Base-by-base conservation (phyloP, 1,140 invertebrate species). In the Ceratitis capitata region DNA sequence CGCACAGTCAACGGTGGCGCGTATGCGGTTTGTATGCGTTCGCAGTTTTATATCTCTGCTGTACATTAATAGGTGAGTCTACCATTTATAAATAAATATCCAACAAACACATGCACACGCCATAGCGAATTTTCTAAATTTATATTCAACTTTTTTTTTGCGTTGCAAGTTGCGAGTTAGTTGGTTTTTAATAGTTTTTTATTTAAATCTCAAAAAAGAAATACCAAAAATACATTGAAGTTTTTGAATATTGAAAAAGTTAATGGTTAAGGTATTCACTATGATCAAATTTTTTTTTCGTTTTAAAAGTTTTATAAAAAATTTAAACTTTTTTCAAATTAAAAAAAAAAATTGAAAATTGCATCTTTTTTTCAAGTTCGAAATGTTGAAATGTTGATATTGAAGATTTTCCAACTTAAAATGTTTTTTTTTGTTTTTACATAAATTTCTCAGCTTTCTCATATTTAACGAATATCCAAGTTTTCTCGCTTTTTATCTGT, bases 11-110 rank as follows among this genome's bases (percentile, higher is more conserved):
- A n/a, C 69, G 69, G 69, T 78, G 69, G 69, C 69, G 69, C 39
- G 69, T 78, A 78, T 47, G 69, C 69, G 69, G 69, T 78, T 78
- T 45, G 9, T 42, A 78, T 32, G 69, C 69, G 69, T 78, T 78
- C 39, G 69, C 69, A 78, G n/a, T 78, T 78, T 23, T 78, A 32
- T 78, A 45, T 26, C 35, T 78, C 69, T 78, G 69, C 69, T 39
- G 42, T 78, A 16, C 69, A 78, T 47, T 78, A 78, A 78, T 78
- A 78, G 69, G 69, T 78, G 39, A 78, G 69, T 78, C 45, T 78
- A 2, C 39, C 9, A 78, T 45, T 12, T 26, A 78, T 45, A 23
- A 6, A 45, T 2, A 64, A 5, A 64, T 32, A 23, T 78, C 2
- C 39, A 47, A 64, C 26, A 32, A 3, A 64, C 29, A 64, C 3